A percentile compares a stretch with the other conserved stretches of the same genome.
Evolutionary conservation across 2,797 vertebrate species (phyloP).

Genomic region (Esox masquinongy): DNA sequence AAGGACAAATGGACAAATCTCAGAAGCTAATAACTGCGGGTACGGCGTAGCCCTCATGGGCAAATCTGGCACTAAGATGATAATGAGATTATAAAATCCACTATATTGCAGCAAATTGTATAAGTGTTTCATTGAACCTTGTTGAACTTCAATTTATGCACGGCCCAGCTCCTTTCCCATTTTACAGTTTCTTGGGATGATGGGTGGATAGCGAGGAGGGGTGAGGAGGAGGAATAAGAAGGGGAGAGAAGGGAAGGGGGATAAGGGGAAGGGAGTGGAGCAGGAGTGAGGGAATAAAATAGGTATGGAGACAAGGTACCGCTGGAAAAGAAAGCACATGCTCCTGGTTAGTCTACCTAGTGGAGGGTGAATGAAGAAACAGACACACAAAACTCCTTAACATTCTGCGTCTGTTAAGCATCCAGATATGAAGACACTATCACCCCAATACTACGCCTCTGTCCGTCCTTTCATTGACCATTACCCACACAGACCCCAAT

Average conservation of each 20-base stretch:
- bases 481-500: neutral
- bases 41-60: conserved; percentile 69
- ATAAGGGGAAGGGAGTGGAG: too few species aligned
- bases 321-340: conserved; percentile 8
- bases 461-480: neutral
- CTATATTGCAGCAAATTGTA: conserved; percentile 75
- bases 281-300: too few species aligned
- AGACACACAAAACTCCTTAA: conserved; percentile 51
- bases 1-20: conserved; percentile 74
- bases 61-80: conserved; percentile 77
- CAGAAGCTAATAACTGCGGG: conserved; percentile 72
- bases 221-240: neutral
- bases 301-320: neutral
- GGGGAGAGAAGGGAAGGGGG: too few species aligned
- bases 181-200: conserved; percentile 41
- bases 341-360: conserved; percentile 67
- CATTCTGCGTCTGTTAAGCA: conserved; percentile 56
- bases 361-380: conserved; percentile 57
- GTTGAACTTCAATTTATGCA: conserved; percentile 74
- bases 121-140: conserved; percentile 76
- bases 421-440: conserved; percentile 18
- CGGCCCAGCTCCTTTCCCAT: conserved; percentile 55
- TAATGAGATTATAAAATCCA: conserved; percentile 77
- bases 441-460: neutral
- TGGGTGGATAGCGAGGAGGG: conserved; percentile 46